Conservation (phyloP, 2,797 vertebrate species). For the Furcifer pardalis region DNA sequence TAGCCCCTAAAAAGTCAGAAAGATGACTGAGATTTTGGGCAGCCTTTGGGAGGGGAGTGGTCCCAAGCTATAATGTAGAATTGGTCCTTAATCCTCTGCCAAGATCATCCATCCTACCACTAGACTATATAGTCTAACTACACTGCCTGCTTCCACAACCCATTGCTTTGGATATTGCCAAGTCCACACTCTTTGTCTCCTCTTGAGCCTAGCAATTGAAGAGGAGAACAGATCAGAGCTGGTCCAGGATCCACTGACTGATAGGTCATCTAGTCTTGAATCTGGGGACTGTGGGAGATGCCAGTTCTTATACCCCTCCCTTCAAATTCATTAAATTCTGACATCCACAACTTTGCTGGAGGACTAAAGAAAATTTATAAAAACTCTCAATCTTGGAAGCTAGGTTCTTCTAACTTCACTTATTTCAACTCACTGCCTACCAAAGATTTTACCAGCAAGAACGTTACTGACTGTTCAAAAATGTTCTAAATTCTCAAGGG, state of each 20-base stretch:
- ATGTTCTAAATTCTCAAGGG: neutral
- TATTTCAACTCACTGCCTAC: neutral
- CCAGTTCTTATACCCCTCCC: neutral
- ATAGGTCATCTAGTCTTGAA: neutral
- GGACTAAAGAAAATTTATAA: neutral
- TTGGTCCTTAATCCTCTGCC: no score
- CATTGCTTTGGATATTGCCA: neutral
- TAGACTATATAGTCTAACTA: neutral
- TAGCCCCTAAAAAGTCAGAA: neutral
- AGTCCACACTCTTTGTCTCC: neutral
- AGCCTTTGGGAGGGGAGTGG: no score
- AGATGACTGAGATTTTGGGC: neutral
- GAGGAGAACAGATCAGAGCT: neutral
- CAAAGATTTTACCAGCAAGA: neutral
- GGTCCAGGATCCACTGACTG: neutral
- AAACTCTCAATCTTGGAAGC: neutral
- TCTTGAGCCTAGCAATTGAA: neutral
- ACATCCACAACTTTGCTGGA: neutral
- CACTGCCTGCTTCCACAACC: neutral
- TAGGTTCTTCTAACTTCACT: neutral
- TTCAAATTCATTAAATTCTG: neutral
- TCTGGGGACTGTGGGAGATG: no score
- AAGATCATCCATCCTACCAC: no score
- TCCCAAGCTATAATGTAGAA: no score
- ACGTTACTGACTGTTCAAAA: neutral